A percentile compares a stretch with the other conserved stretches of the same genome.
Conservation (phyloP, 2,797 vertebrate genomes). For the Rallus crepitans region DNA sequence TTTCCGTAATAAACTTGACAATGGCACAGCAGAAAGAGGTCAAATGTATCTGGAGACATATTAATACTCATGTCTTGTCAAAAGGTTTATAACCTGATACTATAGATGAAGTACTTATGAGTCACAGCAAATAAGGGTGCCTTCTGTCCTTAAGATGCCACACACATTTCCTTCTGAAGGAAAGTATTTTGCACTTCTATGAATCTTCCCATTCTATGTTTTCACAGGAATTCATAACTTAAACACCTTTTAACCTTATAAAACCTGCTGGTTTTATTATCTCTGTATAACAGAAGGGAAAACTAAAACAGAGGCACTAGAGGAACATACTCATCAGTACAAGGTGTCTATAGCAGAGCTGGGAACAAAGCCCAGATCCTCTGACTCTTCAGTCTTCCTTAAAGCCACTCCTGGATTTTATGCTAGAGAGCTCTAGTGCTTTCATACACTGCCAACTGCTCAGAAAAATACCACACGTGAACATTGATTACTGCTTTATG, state of each 20-base stretch:
- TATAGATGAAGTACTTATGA: not conserved
- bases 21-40: not conserved
- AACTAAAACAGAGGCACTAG: not conserved
- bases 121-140: not conserved
- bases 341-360: not conserved
- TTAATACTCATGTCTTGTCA: not conserved
- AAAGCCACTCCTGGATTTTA: not conserved
- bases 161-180: not conserved
- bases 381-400: not conserved
- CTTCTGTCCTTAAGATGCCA: not conserved
- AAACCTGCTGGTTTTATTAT: conserved; percentile 2
- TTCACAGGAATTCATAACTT: conserved; percentile 28
- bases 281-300: not conserved
- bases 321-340: not conserved
- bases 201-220: not conserved
- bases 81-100: not conserved
- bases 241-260: conserved; percentile 19
- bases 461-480: not conserved
- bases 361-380: not conserved
- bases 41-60: not conserved
- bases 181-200: not conserved
- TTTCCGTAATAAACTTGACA: not conserved
- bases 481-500: not conserved
- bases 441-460: not conserved
- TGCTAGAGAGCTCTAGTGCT: not conserved